Percentiles rank a stretch among this genome's conserved stretches.
Conservation (phyloP, 2,113 vertebrate species). For the Polypterus senegalus region DNA sequence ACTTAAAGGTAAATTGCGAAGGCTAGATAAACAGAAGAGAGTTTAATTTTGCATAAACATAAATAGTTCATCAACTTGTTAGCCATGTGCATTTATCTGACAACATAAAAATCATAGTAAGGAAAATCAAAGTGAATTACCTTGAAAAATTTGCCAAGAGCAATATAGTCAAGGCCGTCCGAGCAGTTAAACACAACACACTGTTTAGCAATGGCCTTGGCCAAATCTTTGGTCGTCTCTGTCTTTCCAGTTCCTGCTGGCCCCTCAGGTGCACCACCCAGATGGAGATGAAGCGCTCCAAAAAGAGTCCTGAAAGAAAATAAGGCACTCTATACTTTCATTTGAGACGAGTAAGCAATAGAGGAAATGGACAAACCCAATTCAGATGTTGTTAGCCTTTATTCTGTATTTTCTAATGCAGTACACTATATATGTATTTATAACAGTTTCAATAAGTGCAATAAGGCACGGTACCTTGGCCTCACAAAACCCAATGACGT, state of each 20-base stretch:
- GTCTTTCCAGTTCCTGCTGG: conserved; percentile 84
- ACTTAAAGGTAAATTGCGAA: too few species aligned
- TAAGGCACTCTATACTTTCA: not conserved
- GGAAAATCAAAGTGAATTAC: conserved; percentile 30
- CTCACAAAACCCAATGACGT: too few species aligned
- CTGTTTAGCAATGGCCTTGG: conserved; percentile 81
- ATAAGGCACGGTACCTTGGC: too few species aligned
- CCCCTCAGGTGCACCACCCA: conserved; percentile 81
- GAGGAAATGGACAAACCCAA: too few species aligned
- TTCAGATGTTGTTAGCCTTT: too few species aligned
- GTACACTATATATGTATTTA: too few species aligned
- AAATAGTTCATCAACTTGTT: conserved; percentile 25
- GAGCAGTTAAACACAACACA: conserved; percentile 87
- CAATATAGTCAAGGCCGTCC: conserved; percentile 78
- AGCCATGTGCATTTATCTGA: conserved; percentile 22
- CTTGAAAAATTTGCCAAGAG: conserved; percentile 85
- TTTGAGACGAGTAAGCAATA: not conserved
- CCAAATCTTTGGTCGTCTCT: conserved; percentile 80
- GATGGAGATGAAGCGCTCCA: conserved; percentile 69
- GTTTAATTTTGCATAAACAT: conserved; percentile 26
- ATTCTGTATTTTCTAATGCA: too few species aligned
- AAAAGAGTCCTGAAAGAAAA: conserved; percentile 61
- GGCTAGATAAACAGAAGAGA: not conserved
- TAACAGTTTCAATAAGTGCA: too few species aligned
- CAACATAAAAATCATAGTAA: conserved; percentile 22